Evolutionary conservation across 2,888 invertebrate genomes (phyloP), one percentile per base, ranked within the genome.

Genomic region (Catocala fraxini): DNA sequence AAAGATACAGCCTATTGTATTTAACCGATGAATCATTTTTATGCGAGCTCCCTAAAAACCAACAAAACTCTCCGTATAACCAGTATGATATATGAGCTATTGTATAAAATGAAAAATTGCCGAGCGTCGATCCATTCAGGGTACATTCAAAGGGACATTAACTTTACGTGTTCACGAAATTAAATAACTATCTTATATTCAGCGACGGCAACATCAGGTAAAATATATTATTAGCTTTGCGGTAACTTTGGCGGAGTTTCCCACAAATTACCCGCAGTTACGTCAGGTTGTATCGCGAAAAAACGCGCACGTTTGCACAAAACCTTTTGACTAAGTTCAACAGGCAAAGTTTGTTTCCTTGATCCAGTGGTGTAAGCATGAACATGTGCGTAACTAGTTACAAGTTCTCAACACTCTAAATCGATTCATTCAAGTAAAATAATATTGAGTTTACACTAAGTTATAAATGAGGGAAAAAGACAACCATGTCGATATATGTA

Each of bases 111-210:
- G 58, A 58, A 52, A 65, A 57, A 65, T 55, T 48, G 47, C 56
- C 25, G 43, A 7, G 42, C 15, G 48, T 12, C 59, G 42, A 48
- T 48, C 48, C 42, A 49, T 54, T 54, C 34, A 46, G 9, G 15
- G 33, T 48, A 42, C 11, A 41, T 59, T 53, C 53, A 34, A 59
- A 43, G 55, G 13, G 46, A 60, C 39, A 49, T 60, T 45, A 73
- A 70, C 35, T 73, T 70, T 63, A 59, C 67, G 57, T 67, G 60
- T 76, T 72, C 58, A n/a, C 72, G 68, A 77, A 78, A 82, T 83
- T 72, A 77, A 77, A 81, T 79, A 82, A 81, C 71, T 81, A 75
- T 71, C 75, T 70, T 70, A 64, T 65, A 70, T 69, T 70, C 66
- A 69, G 72, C 62, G 71, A 62, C 68, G 55, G 62, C 59, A 48